These are phyloP conservation scores for Alosa alosa DNA, from an alignment of 2,113 vertebrate species.

Conservation along the genomic window DNA sequence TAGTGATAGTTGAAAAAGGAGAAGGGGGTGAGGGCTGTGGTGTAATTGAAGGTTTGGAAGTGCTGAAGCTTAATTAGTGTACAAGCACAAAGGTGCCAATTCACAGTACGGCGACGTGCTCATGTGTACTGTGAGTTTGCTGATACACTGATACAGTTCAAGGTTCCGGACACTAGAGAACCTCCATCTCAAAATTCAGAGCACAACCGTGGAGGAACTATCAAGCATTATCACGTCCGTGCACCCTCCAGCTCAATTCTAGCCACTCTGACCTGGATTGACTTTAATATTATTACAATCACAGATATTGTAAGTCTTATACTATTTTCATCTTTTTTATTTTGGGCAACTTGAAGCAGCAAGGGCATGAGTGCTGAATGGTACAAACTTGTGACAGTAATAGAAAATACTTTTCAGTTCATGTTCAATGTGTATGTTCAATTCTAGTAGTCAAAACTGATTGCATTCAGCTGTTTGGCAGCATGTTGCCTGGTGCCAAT, in stretches of 20 bases:
- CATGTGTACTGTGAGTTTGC: background rate
- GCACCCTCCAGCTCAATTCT: background rate
- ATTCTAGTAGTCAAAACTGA: background rate
- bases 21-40: background rate
- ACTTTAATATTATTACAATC: no score
- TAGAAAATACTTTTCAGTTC: no score
- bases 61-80: conserved; percentile 37
- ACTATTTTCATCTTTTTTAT: background rate
- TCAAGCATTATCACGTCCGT: background rate
- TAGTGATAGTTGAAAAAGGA: background rate
- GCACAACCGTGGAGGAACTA: background rate
- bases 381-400: background rate
- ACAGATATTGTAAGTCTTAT: no score
- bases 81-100: conserved; percentile 43
- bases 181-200: background rate
- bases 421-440: no score
- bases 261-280: background rate
- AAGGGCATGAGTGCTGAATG: background rate
- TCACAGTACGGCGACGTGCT: conserved; percentile 26
- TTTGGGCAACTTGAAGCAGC: background rate
- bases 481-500: background rate
- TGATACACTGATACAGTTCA: background rate
- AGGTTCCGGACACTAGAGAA: background rate
- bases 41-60: conserved; percentile 32
- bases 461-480: background rate